A percentile compares a stretch with the other conserved stretches of the same genome.
These are phyloP conservation scores for Hexactinellida sp. DNA, from an alignment of 37 sponge, comb jelly and placozoan species.

Conservation along the genomic window DNA sequence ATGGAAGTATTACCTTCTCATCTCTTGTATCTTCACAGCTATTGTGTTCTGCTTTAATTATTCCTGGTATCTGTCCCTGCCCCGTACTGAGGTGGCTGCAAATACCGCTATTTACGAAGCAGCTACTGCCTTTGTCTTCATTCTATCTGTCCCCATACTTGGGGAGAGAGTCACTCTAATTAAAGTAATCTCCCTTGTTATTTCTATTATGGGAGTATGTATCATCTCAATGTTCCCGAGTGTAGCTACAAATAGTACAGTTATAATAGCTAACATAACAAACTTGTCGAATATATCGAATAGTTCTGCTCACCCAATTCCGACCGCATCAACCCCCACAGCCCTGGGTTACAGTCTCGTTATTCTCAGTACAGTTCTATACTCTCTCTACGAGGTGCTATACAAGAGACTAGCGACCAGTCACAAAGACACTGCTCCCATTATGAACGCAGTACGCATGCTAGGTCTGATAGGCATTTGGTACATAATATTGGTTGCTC, in stretches of 20 bases:
- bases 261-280: not conserved
- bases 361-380: slow-evolving; percentile 23
- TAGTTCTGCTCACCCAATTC: not conserved
- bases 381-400: slow-evolving; percentile 34
- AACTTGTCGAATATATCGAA: not conserved
- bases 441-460: slow-evolving; percentile 37
- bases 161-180: slow-evolving; percentile 52
- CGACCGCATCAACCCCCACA: not conserved
- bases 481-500: not conserved
- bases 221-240: not conserved
- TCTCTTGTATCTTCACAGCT: slow-evolving; percentile 17
- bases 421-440: slow-evolving; percentile 39
- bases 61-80: slow-evolving; percentile 51
- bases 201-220: not conserved
- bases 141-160: slow-evolving; percentile 56
- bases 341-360: not conserved
- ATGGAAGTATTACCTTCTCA: slow-evolving; percentile 26
- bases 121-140: slow-evolving; percentile 37
- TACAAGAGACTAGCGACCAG: slow-evolving; percentile 41
- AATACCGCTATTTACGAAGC: slow-evolving; percentile 72
- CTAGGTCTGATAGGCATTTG: slow-evolving; percentile 53
- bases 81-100: slow-evolving; percentile 51
- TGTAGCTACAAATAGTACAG: not conserved
- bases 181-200: slow-evolving; percentile 32
- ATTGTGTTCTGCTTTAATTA: slow-evolving; percentile 6